These are phyloP conservation scores for Procambarus clarkii DNA, from an alignment of 1,140 invertebrate genomes.

Conservation along the genomic window DNA sequence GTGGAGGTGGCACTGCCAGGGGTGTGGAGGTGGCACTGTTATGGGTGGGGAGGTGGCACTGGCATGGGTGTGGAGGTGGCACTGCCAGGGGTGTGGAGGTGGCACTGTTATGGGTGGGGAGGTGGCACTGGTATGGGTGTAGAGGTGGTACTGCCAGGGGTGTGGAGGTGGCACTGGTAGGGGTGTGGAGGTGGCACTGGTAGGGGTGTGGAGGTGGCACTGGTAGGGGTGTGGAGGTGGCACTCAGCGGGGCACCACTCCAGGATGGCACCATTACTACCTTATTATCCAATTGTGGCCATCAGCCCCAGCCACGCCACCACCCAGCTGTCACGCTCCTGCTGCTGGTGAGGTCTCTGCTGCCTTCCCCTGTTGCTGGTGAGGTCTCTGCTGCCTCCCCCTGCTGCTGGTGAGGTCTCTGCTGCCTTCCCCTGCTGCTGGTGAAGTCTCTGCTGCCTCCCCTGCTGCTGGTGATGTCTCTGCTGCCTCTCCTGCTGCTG, in stretches of 20 bases:
- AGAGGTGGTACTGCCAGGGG: neutral
- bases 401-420: neutral
- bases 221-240: neutral
- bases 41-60: neutral
- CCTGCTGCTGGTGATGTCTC: neutral
- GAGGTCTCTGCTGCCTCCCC: neutral
- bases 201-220: too few relatives aligned
- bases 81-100: neutral
- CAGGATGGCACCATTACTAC: slow-evolving; percentile 58
- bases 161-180: neutral
- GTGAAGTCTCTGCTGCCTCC: neutral
- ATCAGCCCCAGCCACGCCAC: slow-evolving; percentile 5
- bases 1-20: too few relatives aligned
- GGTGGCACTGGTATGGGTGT: neutral
- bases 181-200: neutral
- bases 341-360: neutral
- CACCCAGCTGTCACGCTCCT: neutral
- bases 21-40: too few relatives aligned
- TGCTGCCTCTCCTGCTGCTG: neutral
- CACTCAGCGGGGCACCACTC: slow-evolving; percentile 17
- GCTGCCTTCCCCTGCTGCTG: neutral
- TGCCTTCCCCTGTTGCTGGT: neutral
- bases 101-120: neutral
- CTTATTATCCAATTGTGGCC: slow-evolving; percentile 58
- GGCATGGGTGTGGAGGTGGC: neutral